phyloP scores from a whole-genome alignment of 1,140 invertebrate species.

The Anastrepha obliqua region DNA sequence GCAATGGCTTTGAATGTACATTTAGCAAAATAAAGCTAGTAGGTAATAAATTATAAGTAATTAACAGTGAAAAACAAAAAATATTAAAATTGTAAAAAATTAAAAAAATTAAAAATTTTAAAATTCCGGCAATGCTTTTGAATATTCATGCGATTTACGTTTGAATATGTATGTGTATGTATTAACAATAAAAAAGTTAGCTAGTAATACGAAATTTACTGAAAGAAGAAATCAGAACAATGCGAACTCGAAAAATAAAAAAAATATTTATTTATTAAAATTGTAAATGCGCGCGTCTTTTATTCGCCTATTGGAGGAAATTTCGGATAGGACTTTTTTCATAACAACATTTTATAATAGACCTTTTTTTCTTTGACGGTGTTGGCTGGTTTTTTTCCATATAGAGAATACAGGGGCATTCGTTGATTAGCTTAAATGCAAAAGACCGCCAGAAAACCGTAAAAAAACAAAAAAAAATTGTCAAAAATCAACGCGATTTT shows the following conservation, averaged over 20 bases:
- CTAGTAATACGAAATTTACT: slow-evolving; percentile 10
- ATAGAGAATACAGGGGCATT: too few species aligned
- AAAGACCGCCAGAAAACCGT: too few species aligned
- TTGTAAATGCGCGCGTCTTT: background rate
- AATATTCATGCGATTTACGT: slow-evolving; percentile 8
- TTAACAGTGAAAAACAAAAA: background rate
- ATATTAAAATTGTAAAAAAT: background rate
- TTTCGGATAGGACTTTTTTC: too few species aligned
- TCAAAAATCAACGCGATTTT: too few species aligned
- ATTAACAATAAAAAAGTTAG: slow-evolving; percentile 25
- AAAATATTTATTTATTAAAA: slow-evolving; percentile 52
- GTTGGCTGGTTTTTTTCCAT: too few species aligned
- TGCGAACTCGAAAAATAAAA: slow-evolving; percentile 26
- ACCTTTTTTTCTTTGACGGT: too few species aligned
- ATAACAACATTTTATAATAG: too few species aligned
- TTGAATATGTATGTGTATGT: slow-evolving; percentile 3
- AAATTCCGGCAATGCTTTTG: background rate
- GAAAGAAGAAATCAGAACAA: slow-evolving; percentile 26
- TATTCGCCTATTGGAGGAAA: background rate
- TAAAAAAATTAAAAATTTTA: background rate
- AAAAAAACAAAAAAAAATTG: too few species aligned
- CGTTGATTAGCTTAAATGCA: too few species aligned
- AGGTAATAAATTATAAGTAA: background rate
- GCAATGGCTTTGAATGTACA: slow-evolving; percentile 29
- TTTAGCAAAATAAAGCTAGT: slow-evolving; percentile 17